Evolutionary conservation across 2,888 invertebrate species (phyloP).

Genomic region (Stenchaetothrips biformis): DNA sequence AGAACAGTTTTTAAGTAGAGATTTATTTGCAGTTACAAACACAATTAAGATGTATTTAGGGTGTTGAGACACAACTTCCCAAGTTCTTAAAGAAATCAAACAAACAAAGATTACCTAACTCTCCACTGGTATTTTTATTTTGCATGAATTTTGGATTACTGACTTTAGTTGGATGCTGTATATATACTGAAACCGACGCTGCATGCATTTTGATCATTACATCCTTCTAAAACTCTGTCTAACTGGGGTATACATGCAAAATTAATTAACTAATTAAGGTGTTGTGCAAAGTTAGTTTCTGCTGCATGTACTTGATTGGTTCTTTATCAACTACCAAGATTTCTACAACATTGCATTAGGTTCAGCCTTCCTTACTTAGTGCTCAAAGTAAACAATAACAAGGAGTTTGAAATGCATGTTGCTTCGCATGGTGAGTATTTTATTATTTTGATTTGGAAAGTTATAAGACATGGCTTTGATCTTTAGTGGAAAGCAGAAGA

Average conservation of each 20-base stretch:
- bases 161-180: not conserved
- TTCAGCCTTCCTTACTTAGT: not conserved
- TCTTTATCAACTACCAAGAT: not conserved
- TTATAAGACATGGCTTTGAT: conserved; percentile 12
- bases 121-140: not conserved
- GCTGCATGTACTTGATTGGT: not conserved
- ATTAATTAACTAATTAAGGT: not conserved
- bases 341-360: not conserved
- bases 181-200: not conserved
- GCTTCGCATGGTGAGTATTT: conserved; percentile 22
- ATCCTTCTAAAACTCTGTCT: not conserved
- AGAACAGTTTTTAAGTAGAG: no score
- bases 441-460: not conserved
- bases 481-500: not conserved
- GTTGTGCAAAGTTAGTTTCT: not conserved
- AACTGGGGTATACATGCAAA: not conserved
- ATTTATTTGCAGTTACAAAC: no score
- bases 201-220: not conserved
- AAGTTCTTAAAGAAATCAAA: no score
- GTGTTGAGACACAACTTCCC: no score
- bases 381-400: conserved; percentile 26
- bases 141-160: not conserved
- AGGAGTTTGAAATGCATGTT: conserved; percentile 20
- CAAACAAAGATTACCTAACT: no score
- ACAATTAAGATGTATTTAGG: no score